Evolutionary conservation across 2,797 vertebrate species (phyloP).

Genomic region (Sebastes minor): DNA sequence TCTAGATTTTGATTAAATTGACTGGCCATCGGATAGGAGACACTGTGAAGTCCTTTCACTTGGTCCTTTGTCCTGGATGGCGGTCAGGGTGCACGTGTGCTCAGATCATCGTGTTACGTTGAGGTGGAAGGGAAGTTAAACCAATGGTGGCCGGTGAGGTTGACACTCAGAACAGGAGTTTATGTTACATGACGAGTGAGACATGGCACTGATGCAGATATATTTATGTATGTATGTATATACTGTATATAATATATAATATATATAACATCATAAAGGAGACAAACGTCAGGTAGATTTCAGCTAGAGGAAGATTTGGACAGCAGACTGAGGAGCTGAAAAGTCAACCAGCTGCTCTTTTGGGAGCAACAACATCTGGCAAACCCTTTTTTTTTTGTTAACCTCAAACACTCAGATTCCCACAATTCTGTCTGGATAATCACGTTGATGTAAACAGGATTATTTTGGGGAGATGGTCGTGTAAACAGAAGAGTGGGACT

Average conservation of each 20-base stretch:
- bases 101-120: background rate
- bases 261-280: background rate
- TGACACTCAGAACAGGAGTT: background rate
- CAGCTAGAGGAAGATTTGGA: background rate
- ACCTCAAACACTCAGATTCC: slow-evolving; percentile 6
- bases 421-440: background rate
- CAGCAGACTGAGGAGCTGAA: background rate
- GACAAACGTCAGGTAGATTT: background rate
- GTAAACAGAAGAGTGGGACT: slow-evolving; percentile 20
- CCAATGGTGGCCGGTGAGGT: background rate
- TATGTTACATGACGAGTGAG: background rate
- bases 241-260: too few species aligned
- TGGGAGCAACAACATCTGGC: slow-evolving; percentile 19
- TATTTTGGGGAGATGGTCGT: slow-evolving; percentile 10
- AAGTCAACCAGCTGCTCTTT: background rate
- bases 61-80: background rate
- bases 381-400: slow-evolving; percentile 2
- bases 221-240: background rate
- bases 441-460: slow-evolving; percentile 27
- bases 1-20: background rate
- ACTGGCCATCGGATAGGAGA: background rate
- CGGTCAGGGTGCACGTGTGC: background rate
- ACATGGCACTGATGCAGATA: background rate
- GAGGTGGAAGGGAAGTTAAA: background rate
- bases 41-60: background rate